Conservation (phyloP, 2,113 vertebrate genomes). For the Ceyx cyanopectus region DNA sequence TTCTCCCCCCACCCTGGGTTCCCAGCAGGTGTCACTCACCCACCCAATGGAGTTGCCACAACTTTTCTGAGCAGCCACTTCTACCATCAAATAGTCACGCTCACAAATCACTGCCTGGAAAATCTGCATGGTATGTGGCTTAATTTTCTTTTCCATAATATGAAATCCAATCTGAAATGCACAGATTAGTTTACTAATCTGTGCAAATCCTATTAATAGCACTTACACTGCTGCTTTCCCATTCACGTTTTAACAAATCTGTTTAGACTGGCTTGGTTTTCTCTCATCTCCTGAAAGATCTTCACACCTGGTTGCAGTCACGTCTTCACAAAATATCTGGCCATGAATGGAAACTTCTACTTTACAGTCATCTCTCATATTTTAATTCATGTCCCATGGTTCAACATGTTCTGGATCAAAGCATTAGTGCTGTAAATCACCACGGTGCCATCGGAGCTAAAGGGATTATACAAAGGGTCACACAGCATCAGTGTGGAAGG, state of each 20-base stretch:
- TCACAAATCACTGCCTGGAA: conserved; percentile 6
- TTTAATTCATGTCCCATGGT: neutral
- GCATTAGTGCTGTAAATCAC: conserved; percentile 42
- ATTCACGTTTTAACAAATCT: conserved; percentile 46
- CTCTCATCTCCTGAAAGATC: conserved; percentile 1
- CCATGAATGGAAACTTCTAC: neutral
- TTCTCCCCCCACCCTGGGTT: neutral
- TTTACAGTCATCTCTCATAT: neutral
- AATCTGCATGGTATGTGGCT: conserved; percentile 35
- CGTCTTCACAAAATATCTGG: neutral
- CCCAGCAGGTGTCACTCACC: neutral
- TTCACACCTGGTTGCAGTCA: neutral
- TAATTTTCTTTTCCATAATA: conserved; percentile 63
- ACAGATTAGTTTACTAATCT: conserved; percentile 66
- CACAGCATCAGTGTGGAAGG: neutral
- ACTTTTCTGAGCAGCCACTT: neutral
- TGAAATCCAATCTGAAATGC: conserved; percentile 69
- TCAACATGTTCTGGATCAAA: neutral
- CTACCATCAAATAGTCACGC: neutral
- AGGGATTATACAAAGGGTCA: conserved; percentile 5
- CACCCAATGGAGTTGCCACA: neutral
- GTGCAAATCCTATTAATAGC: conserved; percentile 69
- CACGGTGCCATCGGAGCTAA: conserved; percentile 1
- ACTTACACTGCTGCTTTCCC: neutral
- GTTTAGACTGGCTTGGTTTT: neutral